Conservation (phyloP, 1,140 invertebrate genomes). For the Drosophila simulans region DNA sequence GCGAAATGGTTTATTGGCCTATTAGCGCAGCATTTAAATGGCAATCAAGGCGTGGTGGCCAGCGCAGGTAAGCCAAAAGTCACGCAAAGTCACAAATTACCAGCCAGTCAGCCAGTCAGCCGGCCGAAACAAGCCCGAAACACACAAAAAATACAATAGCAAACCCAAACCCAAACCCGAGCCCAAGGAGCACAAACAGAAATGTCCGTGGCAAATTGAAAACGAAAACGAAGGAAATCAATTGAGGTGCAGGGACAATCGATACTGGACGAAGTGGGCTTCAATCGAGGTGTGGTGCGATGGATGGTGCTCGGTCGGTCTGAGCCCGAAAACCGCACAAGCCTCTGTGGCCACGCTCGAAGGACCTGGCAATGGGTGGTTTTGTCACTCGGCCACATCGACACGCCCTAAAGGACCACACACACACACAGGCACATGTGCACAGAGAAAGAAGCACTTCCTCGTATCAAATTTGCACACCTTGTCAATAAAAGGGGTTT, state of each 20-base stretch:
- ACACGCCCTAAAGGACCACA: constrained; percentile 45
- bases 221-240: constrained; percentile 76
- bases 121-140: constrained; percentile 10
- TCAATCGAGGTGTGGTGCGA: constrained; percentile 46
- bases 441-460: constrained; percentile 8
- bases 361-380: constrained; percentile 36
- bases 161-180: constrained; percentile 2
- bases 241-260: constrained; percentile 74
- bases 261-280: constrained; percentile 45
- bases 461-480: background rate
- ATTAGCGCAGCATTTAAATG: constrained; percentile 83
- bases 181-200: constrained; percentile 56
- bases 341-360: constrained; percentile 58
- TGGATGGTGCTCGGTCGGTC: constrained; percentile 7
- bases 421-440: constrained; percentile 8
- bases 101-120: constrained; percentile 4
- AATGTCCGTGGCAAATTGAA: constrained; percentile 66
- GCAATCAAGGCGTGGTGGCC: constrained; percentile 70
- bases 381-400: constrained; percentile 29
- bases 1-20: constrained; percentile 81
- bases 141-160: constrained; percentile 6
- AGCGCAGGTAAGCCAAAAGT: constrained; percentile 70
- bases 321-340: constrained; percentile 44
- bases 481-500: background rate
- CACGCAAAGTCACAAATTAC: constrained; percentile 75